Conservation (phyloP, 2,113 vertebrate species). For the Ceyx melanurus region DNA sequence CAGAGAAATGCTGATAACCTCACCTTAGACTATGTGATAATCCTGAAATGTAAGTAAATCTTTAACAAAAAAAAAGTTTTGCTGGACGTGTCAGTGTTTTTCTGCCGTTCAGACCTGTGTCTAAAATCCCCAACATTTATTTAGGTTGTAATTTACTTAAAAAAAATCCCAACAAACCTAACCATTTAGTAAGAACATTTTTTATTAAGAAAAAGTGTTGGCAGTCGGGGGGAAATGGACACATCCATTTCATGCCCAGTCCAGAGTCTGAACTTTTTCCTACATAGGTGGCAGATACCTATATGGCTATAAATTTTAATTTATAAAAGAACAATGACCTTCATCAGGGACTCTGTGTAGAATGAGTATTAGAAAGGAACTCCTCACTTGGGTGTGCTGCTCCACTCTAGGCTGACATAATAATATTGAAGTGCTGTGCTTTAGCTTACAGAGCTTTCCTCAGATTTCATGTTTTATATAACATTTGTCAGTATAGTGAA, state of each 20-base stretch:
- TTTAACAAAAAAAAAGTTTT: background rate
- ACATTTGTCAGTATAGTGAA: background rate
- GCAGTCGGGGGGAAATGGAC: background rate
- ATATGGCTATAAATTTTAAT: background rate
- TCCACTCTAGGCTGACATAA: background rate
- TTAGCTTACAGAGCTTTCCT: background rate
- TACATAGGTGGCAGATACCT: background rate
- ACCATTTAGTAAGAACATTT: background rate
- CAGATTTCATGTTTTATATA: background rate
- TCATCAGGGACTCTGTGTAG: background rate
- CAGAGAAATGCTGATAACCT: conserved; percentile 36
- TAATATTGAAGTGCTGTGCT: background rate
- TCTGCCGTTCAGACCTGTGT: background rate
- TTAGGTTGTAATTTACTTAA: background rate
- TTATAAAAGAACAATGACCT: background rate
- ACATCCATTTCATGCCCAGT: background rate
- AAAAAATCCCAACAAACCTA: background rate
- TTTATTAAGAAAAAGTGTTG: background rate
- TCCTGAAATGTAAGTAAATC: background rate
- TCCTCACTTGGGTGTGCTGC: background rate
- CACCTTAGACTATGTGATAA: background rate
- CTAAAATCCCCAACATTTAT: background rate
- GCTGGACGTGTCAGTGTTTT: background rate
- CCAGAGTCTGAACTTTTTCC: background rate
- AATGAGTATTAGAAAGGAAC: background rate